These are phyloP conservation scores for Larimichthys polyactis DNA, from an alignment of 2,113 vertebrate species.

Conservation along the genomic window DNA sequence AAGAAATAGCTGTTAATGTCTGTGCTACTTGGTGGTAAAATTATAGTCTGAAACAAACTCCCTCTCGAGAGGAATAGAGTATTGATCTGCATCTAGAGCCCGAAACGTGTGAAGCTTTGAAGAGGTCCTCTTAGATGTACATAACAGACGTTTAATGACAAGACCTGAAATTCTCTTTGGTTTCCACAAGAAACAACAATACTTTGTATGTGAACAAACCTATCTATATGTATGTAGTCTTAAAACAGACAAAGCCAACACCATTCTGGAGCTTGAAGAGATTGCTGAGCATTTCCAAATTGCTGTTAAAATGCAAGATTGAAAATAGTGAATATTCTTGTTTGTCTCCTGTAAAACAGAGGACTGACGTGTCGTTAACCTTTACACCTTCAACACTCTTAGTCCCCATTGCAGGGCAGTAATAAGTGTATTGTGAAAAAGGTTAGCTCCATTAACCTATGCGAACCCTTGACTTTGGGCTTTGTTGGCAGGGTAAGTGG, in stretches of 20 bases:
- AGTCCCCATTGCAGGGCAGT: slow-evolving; percentile 17
- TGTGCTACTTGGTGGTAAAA: slow-evolving; percentile 59
- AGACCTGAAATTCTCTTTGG: not conserved
- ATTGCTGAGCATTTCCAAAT: not conserved
- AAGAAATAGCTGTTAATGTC: slow-evolving; percentile 66
- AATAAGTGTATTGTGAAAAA: slow-evolving; percentile 45
- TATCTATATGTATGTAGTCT: not conserved
- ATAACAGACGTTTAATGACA: slow-evolving; percentile 30
- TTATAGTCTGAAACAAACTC: slow-evolving; percentile 53
- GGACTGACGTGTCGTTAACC: slow-evolving; percentile 20
- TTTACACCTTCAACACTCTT: slow-evolving; percentile 34
- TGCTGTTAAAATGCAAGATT: not conserved
- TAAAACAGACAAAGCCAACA: not conserved
- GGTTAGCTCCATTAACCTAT: slow-evolving; percentile 67
- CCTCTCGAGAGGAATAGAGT: slow-evolving; percentile 49
- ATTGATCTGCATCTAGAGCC: slow-evolving; percentile 68
- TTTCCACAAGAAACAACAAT: not conserved
- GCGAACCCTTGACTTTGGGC: slow-evolving; percentile 52
- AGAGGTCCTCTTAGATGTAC: slow-evolving; percentile 23
- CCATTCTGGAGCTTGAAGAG: not conserved
- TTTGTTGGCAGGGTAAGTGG: slow-evolving; percentile 40
- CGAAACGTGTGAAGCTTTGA: slow-evolving; percentile 49
- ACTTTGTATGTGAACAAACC: not conserved
- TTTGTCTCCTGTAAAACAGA: slow-evolving; percentile 16
- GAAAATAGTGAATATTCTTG: slow-evolving; percentile 20